phyloP scores from a whole-genome alignment of 2,797 vertebrate species.

The Halcyon smyrnensis region DNA sequence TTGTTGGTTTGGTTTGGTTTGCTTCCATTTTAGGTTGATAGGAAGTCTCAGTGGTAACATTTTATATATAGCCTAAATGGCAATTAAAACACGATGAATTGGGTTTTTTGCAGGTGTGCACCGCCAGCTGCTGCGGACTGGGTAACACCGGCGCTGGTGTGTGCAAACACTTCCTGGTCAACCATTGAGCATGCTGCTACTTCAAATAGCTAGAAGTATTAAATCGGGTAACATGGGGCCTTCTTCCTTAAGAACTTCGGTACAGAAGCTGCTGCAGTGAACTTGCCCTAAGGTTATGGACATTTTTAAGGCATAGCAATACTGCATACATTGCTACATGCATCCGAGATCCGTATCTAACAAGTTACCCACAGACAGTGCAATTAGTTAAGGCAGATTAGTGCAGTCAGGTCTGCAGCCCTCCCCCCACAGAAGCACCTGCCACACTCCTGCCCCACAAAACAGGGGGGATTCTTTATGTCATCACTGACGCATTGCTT shows the following conservation, averaged over 20 bases:
- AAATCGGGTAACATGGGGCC: neutral
- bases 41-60: neutral
- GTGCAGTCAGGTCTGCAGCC: neutral
- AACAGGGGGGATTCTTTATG: too few relatives aligned
- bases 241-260: neutral
- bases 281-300: too few relatives aligned
- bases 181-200: rapidly evolving
- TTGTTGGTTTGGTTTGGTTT: neutral
- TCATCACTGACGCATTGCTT: neutral
- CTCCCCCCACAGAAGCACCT: neutral
- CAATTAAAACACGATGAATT: neutral
- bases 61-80: neutral
- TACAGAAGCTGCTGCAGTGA: neutral
- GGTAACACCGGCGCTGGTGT: rapidly evolving
- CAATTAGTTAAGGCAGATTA: neutral
- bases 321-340: rapidly evolving
- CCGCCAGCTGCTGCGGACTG: neutral
- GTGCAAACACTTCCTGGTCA: neutral
- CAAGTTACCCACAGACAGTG: neutral
- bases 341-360: neutral
- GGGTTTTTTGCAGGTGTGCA: neutral
- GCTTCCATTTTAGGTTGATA: neutral
- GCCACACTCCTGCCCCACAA: neutral
- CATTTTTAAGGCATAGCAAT: neutral
- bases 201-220: rapidly evolving